Conservation (phyloP, 2,888 invertebrate genomes). For the Diarsia rubi region DNA sequence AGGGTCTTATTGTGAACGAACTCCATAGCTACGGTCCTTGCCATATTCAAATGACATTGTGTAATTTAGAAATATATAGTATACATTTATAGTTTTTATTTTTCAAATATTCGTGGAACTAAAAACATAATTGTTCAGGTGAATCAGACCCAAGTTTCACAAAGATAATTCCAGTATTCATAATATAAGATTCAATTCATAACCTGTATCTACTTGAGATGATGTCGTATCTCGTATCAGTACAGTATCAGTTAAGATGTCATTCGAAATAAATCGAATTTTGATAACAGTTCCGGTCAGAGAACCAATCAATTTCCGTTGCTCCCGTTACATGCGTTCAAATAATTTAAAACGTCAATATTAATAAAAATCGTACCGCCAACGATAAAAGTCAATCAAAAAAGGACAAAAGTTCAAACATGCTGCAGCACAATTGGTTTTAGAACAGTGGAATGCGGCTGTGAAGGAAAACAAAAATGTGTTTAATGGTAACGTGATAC, state of each 20-base stretch:
- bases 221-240: conserved; percentile 11
- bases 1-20: conserved; percentile 33
- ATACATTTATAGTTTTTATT: too few relatives aligned
- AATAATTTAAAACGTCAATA: conserved; percentile 70
- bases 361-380: conserved; percentile 81
- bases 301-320: conserved; percentile 63
- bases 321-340: conserved; percentile 53
- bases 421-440: conserved; percentile 84
- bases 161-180: not conserved
- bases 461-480: conserved; percentile 81
- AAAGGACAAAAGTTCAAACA: conserved; percentile 89
- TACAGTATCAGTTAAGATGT: conserved; percentile 35
- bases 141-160: not conserved
- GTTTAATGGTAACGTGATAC: conserved; percentile 84
- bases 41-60: conserved; percentile 7
- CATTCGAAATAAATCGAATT: conserved; percentile 48
- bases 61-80: conserved; percentile 7
- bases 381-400: conserved; percentile 87
- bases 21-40: not conserved
- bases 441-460: conserved; percentile 80
- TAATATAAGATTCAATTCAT: conserved; percentile 25
- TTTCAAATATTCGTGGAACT: not conserved
- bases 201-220: conserved; percentile 1
- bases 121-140: not conserved
- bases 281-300: conserved; percentile 58